Evolutionary conservation across 2,888 invertebrate genomes (phyloP).

Genomic region (Polyploca ridens): DNA sequence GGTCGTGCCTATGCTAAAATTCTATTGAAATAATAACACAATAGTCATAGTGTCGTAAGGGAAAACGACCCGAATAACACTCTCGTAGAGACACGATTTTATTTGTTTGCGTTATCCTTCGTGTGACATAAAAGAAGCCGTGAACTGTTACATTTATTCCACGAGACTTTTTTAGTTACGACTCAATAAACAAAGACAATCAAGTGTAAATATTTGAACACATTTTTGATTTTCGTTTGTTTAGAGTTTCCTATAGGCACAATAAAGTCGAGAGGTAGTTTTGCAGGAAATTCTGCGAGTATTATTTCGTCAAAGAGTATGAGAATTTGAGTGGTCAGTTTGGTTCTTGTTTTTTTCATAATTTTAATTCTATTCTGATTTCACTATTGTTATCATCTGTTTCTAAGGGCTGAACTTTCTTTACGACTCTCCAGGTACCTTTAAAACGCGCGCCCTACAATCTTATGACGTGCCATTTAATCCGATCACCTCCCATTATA

Average conservation of each 20-base stretch:
- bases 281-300: neutral
- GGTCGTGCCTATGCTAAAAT: conserved; percentile 9
- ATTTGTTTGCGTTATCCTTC: conserved; percentile 70
- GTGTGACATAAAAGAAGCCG: conserved; percentile 68
- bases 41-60: conserved; percentile 23
- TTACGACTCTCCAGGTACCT: conserved; percentile 47
- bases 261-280: conserved; percentile 21
- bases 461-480: conserved; percentile 44
- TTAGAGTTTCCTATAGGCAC: too few species aligned
- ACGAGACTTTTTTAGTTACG: conserved; percentile 71
- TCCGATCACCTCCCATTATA: conserved; percentile 40
- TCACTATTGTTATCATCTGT: conserved; percentile 42
- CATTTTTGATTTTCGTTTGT: conserved; percentile 51
- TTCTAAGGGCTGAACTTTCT: conserved; percentile 44
- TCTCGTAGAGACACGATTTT: conserved; percentile 62
- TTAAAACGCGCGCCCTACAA: conserved; percentile 44
- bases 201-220: conserved; percentile 71
- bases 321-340: conserved; percentile 16
- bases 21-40: conserved; percentile 32
- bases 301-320: neutral
- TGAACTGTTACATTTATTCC: conserved; percentile 70
- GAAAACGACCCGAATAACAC: conserved; percentile 28
- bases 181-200: conserved; percentile 76
- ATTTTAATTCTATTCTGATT: conserved; percentile 31
- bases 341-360: conserved; percentile 28